A percentile compares a stretch with the other conserved stretches of the same genome.
phyloP scores from a whole-genome alignment of 2,797 vertebrate species.

The Melanotaenia parkinsoni region DNA sequence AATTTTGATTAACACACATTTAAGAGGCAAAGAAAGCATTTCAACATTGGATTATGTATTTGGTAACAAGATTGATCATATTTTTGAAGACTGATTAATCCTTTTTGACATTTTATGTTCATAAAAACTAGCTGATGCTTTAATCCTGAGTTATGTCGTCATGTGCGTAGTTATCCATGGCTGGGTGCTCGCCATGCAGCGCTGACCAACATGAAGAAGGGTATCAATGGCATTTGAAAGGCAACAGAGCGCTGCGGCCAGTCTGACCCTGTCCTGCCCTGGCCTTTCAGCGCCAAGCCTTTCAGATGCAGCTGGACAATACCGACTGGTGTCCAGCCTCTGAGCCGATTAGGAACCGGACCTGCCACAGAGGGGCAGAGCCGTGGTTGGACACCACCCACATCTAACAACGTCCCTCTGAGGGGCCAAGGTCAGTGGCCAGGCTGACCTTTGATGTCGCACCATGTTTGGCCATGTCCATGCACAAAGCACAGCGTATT shows the following conservation, averaged over 20 bases:
- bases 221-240: constrained; percentile 77
- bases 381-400: constrained; percentile 66
- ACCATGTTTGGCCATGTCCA: constrained; percentile 88
- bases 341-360: constrained; percentile 83
- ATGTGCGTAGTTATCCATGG: background rate
- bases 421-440: constrained; percentile 86
- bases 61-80: background rate
- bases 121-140: background rate
- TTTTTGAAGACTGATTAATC: background rate
- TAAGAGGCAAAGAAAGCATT: background rate
- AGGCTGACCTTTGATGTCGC: constrained; percentile 82
- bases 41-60: background rate
- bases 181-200: constrained; percentile 38
- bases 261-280: constrained; percentile 77
- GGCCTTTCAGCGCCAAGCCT: constrained; percentile 69
- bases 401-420: constrained; percentile 42
- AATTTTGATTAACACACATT: background rate
- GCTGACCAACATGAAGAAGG: constrained; percentile 35
- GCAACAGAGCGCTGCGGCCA: constrained; percentile 66
- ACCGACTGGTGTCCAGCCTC: constrained; percentile 55
- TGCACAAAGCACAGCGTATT: constrained; percentile 84
- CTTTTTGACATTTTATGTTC: background rate
- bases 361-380: constrained; percentile 67
- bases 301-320: constrained; percentile 81
- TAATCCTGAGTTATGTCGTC: background rate